phyloP scores from a whole-genome alignment of 2,797 vertebrate genomes.

The Salmo trutta region DNA sequence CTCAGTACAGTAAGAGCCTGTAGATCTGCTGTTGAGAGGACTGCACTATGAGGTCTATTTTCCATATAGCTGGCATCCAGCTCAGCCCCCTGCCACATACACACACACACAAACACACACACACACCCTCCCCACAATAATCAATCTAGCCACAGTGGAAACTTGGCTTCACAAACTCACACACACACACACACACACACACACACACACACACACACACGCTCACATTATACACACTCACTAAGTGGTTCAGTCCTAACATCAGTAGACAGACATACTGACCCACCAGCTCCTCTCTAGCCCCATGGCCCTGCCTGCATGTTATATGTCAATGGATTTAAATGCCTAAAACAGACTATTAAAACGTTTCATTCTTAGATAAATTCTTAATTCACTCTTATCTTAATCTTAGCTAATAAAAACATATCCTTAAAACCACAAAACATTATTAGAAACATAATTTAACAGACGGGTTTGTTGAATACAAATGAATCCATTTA shows the following conservation, averaged over 20 bases:
- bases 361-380: background rate
- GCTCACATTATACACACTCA: too few species aligned
- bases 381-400: background rate
- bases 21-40: slow-evolving; percentile 29
- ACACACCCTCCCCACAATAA: too few species aligned
- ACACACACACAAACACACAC: too few species aligned
- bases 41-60: slow-evolving; percentile 22
- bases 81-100: too few species aligned
- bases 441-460: slow-evolving; percentile 9
- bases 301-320: slow-evolving; percentile 34
- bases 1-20: slow-evolving; percentile 30
- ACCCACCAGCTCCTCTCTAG: slow-evolving; percentile 34
- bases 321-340: slow-evolving; percentile 46
- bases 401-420: background rate
- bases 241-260: slow-evolving; percentile 15
- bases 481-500: slow-evolving; percentile 11
- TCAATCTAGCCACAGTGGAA: slow-evolving; percentile 22
- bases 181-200: slow-evolving; percentile 9
- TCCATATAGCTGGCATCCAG: slow-evolving; percentile 21
- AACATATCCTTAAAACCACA: background rate
- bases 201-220: slow-evolving; percentile 1
- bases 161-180: slow-evolving; percentile 17
- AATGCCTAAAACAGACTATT: background rate
- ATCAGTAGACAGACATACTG: slow-evolving; percentile 11
- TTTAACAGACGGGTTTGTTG: slow-evolving; percentile 11